A percentile compares a stretch with the other conserved stretches of the same genome.
Conservation (phyloP, 2,113 vertebrate genomes). For the Prietella phreatophila region DNA sequence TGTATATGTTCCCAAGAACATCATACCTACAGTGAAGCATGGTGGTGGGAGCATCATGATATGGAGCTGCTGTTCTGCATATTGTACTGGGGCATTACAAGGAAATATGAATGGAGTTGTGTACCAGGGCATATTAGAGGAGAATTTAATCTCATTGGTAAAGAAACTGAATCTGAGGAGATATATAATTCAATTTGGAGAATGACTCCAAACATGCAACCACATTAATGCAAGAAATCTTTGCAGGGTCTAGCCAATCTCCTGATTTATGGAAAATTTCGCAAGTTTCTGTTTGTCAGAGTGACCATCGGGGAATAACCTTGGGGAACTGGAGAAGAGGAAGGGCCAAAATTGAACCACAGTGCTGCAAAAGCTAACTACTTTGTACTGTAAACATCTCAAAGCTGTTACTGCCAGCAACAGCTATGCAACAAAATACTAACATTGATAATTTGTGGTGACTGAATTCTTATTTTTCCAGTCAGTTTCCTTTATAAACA, state of each 20-base stretch:
- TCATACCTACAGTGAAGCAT: neutral
- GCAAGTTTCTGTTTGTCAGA: neutral
- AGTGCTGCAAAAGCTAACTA: neutral
- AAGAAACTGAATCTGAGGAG: neutral
- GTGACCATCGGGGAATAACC: neutral
- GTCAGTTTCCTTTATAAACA: neutral
- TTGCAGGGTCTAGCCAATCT: neutral
- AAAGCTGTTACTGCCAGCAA: neutral
- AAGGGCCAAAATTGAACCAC: neutral
- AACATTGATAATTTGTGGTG: neutral
- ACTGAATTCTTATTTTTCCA: neutral
- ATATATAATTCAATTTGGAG: neutral
- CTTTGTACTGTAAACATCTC: neutral
- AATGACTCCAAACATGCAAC: neutral
- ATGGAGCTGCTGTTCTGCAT: neutral
- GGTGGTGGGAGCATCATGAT: neutral
- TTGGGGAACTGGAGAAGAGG: neutral
- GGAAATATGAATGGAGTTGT: neutral
- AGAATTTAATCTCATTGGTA: neutral
- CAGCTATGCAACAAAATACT: neutral
- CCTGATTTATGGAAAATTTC: neutral
- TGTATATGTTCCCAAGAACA: neutral
- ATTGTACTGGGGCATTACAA: neutral
- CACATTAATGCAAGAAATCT: neutral
- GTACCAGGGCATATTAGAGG: neutral